Evolutionary conservation across 1,140 invertebrate genomes (phyloP), one percentile per base, ranked within the genome.

Genomic region (Zaprionus vittiger): DNA sequence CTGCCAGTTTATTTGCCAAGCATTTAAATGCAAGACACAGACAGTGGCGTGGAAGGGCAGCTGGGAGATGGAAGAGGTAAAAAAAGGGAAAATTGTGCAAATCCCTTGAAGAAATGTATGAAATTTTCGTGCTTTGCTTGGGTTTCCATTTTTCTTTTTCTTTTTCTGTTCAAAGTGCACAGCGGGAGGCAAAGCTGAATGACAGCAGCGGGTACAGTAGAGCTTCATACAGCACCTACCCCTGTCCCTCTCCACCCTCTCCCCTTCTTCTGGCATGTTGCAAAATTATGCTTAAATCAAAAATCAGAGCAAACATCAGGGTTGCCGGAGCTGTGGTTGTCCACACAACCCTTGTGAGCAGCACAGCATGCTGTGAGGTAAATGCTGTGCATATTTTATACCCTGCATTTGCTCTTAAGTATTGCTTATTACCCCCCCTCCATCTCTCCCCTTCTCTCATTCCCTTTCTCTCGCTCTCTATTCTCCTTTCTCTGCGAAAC

Each of bases 271-370:
- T 28, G 26, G 26, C 26, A 52, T 66, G 41, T 81, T 82, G 85
- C 85, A 62, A 90, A 90, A 90, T 90, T 90, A 90, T 90, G 85
- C 85, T 90, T 90, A 90, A 90, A 90, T 90, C 85, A 90, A 90
- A 90, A 90, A 90, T 90, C 85, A 90, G 73, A 85, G 82, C 81
- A 41, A 79, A 79, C 71, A 37, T 41, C 44, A 34, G 59, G 56
- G 70, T 44, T 62, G 71, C 55, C 41, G n/a, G 5, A 15, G 14
- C 38, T 41, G 38, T 38, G 73, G 64, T 63, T 72, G 76, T 24
- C 11, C 12, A 38, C n/a, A 41, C 68, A 70, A 69, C 60, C 38
- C 68, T 68, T 67, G 20, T 37, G 22, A 15, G 37, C 34, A 15
- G 31, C 14, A 47, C 20, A 55, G 49, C 47, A 24, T 71, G 64